Conservation (phyloP, 2,113 vertebrate genomes). For the Gallinago jamesoni region DNA sequence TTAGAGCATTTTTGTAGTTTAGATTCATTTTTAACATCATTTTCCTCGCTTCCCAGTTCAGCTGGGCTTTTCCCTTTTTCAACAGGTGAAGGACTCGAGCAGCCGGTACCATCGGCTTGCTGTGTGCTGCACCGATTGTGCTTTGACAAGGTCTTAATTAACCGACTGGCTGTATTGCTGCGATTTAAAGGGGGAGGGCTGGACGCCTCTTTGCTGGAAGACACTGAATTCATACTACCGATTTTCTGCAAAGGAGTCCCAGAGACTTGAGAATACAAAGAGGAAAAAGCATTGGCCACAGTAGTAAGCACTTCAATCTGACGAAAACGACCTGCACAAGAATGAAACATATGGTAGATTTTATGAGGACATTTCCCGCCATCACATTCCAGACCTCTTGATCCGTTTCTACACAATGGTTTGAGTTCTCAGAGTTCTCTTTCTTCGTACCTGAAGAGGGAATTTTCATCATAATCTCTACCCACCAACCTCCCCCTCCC, state of each 20-base stretch:
- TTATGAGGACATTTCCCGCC: neutral
- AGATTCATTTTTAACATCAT: slow-evolving; percentile 52
- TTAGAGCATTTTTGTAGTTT: slow-evolving; percentile 77
- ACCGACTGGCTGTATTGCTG: slow-evolving; percentile 84
- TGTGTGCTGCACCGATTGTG: slow-evolving; percentile 78
- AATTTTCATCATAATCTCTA: neutral
- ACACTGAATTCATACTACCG: slow-evolving; percentile 73
- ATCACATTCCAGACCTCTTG: neutral
- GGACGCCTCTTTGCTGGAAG: slow-evolving; percentile 72
- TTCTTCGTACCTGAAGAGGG: neutral
- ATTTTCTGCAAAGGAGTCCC: slow-evolving; percentile 90
- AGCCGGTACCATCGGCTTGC: slow-evolving; percentile 35
- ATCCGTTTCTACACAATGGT: neutral
- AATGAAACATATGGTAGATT: neutral
- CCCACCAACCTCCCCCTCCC: neutral
- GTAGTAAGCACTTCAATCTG: slow-evolving; percentile 97
- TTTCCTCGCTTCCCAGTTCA: slow-evolving; percentile 59
- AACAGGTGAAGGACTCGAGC: neutral
- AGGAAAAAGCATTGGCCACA: slow-evolving; percentile 95
- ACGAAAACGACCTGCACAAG: slow-evolving; percentile 90
- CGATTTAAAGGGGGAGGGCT: slow-evolving; percentile 75
- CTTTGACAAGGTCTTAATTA: slow-evolving; percentile 88
- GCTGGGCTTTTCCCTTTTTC: slow-evolving; percentile 60
- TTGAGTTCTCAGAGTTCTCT: neutral
- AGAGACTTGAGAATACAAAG: slow-evolving; percentile 95